These are phyloP conservation scores for Pyrgilauda ruficollis DNA, from an alignment of 2,113 vertebrate genomes.

Conservation along the genomic window DNA sequence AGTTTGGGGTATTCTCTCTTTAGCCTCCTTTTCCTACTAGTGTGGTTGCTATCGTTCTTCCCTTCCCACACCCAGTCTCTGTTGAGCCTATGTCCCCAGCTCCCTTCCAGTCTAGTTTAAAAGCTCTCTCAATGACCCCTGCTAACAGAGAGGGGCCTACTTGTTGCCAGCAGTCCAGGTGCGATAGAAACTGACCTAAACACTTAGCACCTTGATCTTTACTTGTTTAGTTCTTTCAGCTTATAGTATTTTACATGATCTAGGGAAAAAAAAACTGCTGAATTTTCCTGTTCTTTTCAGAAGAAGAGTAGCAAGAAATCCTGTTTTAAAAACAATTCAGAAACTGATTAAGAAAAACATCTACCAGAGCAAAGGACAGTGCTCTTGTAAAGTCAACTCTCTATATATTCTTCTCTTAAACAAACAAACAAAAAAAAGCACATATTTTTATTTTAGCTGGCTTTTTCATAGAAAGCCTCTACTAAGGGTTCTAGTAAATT, in stretches of 20 bases:
- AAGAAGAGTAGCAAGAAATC: background rate
- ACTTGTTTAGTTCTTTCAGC: background rate
- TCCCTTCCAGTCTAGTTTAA: background rate
- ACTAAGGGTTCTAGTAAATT: background rate
- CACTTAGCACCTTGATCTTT: background rate
- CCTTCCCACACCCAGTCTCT: background rate
- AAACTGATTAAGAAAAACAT: background rate
- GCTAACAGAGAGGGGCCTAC: background rate
- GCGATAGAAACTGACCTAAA: background rate
- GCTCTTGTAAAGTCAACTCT: background rate
- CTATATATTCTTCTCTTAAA: background rate
- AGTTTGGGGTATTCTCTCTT: background rate
- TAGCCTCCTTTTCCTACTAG: background rate
- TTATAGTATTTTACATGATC: background rate
- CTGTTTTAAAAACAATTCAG: background rate
- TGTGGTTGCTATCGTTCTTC: background rate
- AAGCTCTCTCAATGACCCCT: background rate
- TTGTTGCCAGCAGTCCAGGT: background rate
- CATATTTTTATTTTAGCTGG: background rate
- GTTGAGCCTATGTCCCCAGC: fast-evolving
- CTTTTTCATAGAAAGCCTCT: background rate
- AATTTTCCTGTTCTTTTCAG: background rate
- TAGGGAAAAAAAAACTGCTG: background rate
- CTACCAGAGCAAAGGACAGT: background rate
- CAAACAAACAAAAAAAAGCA: background rate